These are phyloP conservation scores for Altica lythri DNA, from an alignment of 2,888 invertebrate species.

Conservation along the genomic window DNA sequence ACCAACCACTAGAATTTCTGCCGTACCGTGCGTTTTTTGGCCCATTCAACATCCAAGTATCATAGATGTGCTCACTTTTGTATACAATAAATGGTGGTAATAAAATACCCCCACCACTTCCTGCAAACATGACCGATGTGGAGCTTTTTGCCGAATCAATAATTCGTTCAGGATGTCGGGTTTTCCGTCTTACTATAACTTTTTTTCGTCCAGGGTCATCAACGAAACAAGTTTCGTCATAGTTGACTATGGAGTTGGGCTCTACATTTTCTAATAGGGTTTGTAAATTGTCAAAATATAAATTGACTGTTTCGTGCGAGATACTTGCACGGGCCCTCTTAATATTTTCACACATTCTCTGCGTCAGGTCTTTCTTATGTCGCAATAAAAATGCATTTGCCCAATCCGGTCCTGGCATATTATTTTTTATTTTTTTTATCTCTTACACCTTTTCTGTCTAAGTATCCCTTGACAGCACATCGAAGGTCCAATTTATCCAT, in stretches of 20 bases:
- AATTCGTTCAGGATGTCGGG: constrained; percentile 9
- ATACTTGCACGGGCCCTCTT: constrained; percentile 2
- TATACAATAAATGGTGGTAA: constrained; percentile 14
- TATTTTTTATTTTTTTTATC: constrained; percentile 1
- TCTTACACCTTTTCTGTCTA: constrained; percentile 9
- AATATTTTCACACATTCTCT: too few species aligned
- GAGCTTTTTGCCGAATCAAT: constrained; percentile 16
- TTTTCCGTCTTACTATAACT: constrained; percentile 1
- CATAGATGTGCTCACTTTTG: constrained; percentile 15
- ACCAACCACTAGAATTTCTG: constrained; percentile 13
- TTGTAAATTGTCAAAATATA: constrained; percentile 18
- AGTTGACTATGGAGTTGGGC: constrained; percentile 9
- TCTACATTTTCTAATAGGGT: constrained; percentile 9
- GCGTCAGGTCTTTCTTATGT: too few species aligned
- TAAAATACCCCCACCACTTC: constrained; percentile 9
- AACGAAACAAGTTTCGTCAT: too few species aligned
- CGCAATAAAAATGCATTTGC: too few species aligned
- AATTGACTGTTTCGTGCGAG: constrained; percentile 3
- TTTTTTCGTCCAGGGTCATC: constrained; percentile 16
- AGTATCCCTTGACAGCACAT: too few species aligned
- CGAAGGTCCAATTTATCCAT: constrained; percentile 17
- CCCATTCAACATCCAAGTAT: constrained; percentile 15
- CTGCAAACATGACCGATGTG: constrained; percentile 21
- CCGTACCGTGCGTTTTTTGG: constrained; percentile 8
- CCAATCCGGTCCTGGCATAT: too few species aligned